Conservation (phyloP, 2,797 vertebrate species). For the Remorina albescens region DNA sequence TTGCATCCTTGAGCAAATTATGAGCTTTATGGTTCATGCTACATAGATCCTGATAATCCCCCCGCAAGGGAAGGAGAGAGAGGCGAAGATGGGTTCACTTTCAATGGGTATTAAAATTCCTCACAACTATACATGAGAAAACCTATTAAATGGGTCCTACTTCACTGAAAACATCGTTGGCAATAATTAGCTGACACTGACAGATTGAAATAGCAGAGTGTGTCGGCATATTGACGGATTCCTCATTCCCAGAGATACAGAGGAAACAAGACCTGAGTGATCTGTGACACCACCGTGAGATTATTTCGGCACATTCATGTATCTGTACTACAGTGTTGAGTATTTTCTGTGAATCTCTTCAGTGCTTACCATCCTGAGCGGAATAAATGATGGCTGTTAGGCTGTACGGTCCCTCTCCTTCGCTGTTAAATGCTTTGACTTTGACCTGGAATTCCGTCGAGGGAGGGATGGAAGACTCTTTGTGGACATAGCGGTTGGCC, state of each 20-base stretch:
- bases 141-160: conserved; percentile 56
- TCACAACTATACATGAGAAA: conserved; percentile 65
- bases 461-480: conserved; percentile 89
- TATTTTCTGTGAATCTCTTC: conserved; percentile 8
- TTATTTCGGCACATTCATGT: conserved; percentile 11
- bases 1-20: conserved; percentile 78
- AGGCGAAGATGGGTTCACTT: conserved; percentile 63
- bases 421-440: conserved; percentile 94
- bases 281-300: conserved; percentile 26
- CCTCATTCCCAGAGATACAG: conserved; percentile 25
- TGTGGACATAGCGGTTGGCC: conserved; percentile 91
- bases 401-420: conserved; percentile 95
- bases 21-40: conserved; percentile 80
- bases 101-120: conserved; percentile 81
- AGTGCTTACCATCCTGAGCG: conserved; percentile 90
- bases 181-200: conserved; percentile 66
- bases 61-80: conserved; percentile 41
- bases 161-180: conserved; percentile 39
- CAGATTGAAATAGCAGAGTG: conserved; percentile 64
- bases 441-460: conserved; percentile 92
- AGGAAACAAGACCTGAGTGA: conserved; percentile 32
- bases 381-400: conserved; percentile 89
- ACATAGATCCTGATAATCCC: conserved; percentile 78
- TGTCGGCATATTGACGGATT: conserved; percentile 53
- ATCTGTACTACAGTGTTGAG: not conserved